Evolutionary conservation across 2,113 vertebrate genomes (phyloP), one percentile per base, ranked within the genome.

Genomic region (Callaeas wilsoni): DNA sequence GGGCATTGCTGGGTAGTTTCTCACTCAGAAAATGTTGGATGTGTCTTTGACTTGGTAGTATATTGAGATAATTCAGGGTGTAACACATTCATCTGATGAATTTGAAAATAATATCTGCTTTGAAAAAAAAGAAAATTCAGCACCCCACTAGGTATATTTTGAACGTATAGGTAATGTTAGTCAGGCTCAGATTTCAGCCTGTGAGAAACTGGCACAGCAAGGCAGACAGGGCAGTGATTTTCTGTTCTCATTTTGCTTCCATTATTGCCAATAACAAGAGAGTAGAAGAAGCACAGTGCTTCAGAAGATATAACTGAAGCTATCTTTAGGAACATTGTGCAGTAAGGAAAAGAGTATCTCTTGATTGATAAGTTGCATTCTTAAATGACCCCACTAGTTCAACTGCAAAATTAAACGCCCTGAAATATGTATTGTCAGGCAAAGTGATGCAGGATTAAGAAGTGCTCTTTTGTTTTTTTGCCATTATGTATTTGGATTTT

Each of bases 11-110:
- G 41, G 76, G 53, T 71, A 69, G 64, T 81, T 87, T 90, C 73
- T 93, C 88, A 91, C 82, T 70, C 83, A 75, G 79, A 93, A 84
- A 95, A 82, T 71, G n/a, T 50, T 75, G 86, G 29, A 81, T 7
- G 4, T 75, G 50, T 37, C 93, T 71, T 52, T 87, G n/a, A 22
- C 46, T 62, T 84, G 41, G 56, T 84, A 37, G 57, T 81, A 57
- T 60, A 71, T 27, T 27, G 49, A 80, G 41, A 27, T 68, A 81
- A 90, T 88, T 90, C 82, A 84, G 47, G 37, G 17, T 33, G 41
- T 30, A 86, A n/a, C 32, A 56, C 35, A 78, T 75, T 71, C 42
- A 75, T 81, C 53, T 76, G 65, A 84, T 68, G 65, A 82, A 65
- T 80, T 75, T 68, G 29, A 64, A 88, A 93, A 67, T 11, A 88